A percentile compares a stretch with the other conserved stretches of the same genome.
Evolutionary conservation across 1,140 invertebrate species (phyloP).

Genomic region (Wiebesia pumilae): DNA sequence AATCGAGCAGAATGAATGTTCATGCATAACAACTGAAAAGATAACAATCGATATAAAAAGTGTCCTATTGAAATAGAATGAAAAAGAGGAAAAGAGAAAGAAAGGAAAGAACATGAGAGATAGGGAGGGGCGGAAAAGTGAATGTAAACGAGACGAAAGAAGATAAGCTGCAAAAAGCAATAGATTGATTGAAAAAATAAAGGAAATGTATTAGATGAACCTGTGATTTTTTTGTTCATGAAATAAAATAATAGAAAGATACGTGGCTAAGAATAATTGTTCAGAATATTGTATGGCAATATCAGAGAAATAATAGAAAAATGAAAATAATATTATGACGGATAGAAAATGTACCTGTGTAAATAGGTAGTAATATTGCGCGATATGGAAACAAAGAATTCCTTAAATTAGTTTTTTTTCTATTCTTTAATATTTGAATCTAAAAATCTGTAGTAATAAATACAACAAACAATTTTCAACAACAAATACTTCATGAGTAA

Average conservation of each 20-base stretch:
- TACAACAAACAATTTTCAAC: no score
- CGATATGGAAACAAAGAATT: not conserved
- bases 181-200: constrained; percentile 16
- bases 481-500: no score
- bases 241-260: not conserved
- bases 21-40: constrained; percentile 31
- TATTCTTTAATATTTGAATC: not conserved
- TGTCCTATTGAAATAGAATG: constrained; percentile 5
- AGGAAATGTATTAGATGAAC: not conserved
- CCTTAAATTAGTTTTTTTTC: not conserved
- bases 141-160: not conserved
- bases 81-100: not conserved
- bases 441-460: no score
- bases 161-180: not conserved
- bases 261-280: no score
- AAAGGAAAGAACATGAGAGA: not conserved
- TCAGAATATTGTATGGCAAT: no score
- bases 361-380: constrained; percentile 7
- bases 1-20: constrained; percentile 40
- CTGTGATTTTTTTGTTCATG: not conserved
- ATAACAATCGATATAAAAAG: constrained; percentile 39
- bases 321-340: no score
- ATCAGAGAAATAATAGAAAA: no score
- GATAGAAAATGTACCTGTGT: not conserved
- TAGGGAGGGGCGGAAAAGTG: not conserved